phyloP scores from a whole-genome alignment of 2,888 invertebrate species.

The Sarcophaga caerulescens region DNA sequence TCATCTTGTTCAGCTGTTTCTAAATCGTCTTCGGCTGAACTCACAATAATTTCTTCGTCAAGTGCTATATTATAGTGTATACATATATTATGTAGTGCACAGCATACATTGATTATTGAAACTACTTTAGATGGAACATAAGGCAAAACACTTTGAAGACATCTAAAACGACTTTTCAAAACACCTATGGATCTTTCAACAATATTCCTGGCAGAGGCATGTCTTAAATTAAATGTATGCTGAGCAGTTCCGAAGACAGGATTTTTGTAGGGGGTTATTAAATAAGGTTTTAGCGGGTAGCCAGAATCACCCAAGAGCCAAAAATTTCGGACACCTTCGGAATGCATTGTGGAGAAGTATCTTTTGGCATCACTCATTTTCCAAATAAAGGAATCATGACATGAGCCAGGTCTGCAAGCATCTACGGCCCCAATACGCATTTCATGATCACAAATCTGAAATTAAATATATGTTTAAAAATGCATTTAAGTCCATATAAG shows the following conservation, averaged over 20 bases:
- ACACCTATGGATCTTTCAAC: slow-evolving; percentile 37
- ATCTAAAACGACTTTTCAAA: slow-evolving; percentile 33
- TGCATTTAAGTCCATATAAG: too few species aligned
- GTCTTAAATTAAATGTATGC: slow-evolving; percentile 28
- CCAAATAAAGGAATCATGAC: slow-evolving; percentile 11
- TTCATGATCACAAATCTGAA: slow-evolving; percentile 7
- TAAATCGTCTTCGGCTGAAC: too few species aligned
- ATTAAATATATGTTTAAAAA: neutral
- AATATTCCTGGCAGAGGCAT: slow-evolving; percentile 39
- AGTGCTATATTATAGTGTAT: too few species aligned
- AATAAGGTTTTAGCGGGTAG: too few species aligned
- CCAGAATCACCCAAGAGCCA: too few species aligned
- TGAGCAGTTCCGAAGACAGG: neutral
- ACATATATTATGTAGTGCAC: too few species aligned
- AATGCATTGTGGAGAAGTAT: too few species aligned
- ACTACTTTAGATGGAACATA: neutral
- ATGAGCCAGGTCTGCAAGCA: slow-evolving; percentile 5
- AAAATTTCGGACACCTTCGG: too few species aligned
- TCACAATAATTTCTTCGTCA: too few species aligned
- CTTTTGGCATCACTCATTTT: slow-evolving; percentile 1
- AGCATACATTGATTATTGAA: neutral
- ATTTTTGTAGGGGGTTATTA: slow-evolving; percentile 26
- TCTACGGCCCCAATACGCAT: slow-evolving; percentile 9
- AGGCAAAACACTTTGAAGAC: slow-evolving; percentile 16
- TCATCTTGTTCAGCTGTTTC: too few species aligned